Evolutionary conservation across 2,113 vertebrate genomes (phyloP), one percentile per base, ranked within the genome.

Genomic region (Dasypus novemcinctus): DNA sequence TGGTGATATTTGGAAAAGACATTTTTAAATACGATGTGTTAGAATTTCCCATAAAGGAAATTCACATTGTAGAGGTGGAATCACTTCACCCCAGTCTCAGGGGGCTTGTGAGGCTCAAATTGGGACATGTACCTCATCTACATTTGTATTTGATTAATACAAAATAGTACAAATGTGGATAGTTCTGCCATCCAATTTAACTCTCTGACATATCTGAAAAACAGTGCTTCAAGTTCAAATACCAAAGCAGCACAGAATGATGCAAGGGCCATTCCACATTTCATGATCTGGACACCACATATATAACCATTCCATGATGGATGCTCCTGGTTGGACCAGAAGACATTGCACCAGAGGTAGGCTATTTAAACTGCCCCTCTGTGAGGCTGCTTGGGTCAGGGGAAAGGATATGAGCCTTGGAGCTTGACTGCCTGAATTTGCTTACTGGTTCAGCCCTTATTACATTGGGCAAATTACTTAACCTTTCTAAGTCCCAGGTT

Each of bases 141-240:
- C 43, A 80, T 15, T 68, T 72, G 72, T 85, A 74, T 79, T 66
- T 90, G 64, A 59, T 71, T 59, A 85, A 76, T 25, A 78, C 54
- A 59, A 90, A 41, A 33, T 43, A 52, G 57, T 69, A 79, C 33
- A 74, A 91, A 54, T 71, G 25, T 71, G n/a, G 23, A 74, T 25
- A 33, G 84, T 66, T 86, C 75, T 59, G 27, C 89, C 84, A 75
- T 85, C 33, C 94, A 80, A 5, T 69, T 93, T 84, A 81, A 90
- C 76, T 90, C 90, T 91, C 87, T 94, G 93, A 93, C 49, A 21
- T 59, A 41, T 57, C 36, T 79, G 72, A 75, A 79, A 89, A 90
- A 74, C 46, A n/a, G 20, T 75, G 36, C 68, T 93, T 95, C 29
- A 76, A 90, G 38, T 90, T 71, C 54, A 93, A 63, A 93, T 57